Conservation (phyloP, 1,140 invertebrate genomes). For the Mercenaria mercenaria region DNA sequence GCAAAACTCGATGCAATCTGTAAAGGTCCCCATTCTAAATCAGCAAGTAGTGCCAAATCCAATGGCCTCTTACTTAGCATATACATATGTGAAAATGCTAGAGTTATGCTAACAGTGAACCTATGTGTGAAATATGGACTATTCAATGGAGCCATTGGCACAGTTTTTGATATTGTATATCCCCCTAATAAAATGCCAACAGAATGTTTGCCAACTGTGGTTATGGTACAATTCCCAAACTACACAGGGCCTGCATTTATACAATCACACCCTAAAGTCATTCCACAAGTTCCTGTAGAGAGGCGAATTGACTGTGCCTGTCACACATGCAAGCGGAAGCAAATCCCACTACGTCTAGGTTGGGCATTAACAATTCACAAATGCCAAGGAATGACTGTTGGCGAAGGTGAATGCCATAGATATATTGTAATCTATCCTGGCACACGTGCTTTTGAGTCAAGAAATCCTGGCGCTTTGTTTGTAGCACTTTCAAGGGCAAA, state of each 20-base stretch:
- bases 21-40: background rate
- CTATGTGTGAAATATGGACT: background rate
- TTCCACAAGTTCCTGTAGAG: background rate
- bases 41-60: background rate
- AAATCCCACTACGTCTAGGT: background rate
- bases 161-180: background rate
- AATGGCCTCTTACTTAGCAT: background rate
- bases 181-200: background rate
- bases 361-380: slow-evolving; percentile 63
- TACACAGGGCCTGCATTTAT: slow-evolving; percentile 62
- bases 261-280: background rate
- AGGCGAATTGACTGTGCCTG: background rate
- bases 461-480: background rate
- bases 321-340: slow-evolving; percentile 43
- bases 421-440: slow-evolving; percentile 71
- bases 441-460: slow-evolving; percentile 58
- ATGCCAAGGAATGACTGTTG: slow-evolving; percentile 74
- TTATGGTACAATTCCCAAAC: slow-evolving; percentile 66
- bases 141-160: background rate
- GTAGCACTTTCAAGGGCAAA: slow-evolving; percentile 54
- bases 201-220: slow-evolving; percentile 26
- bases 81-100: background rate
- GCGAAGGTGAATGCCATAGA: slow-evolving; percentile 47
- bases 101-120: background rate
- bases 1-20: background rate